Evolutionary conservation across 2,797 vertebrate species (phyloP).

Genomic region (Cottoperca gobio): DNA sequence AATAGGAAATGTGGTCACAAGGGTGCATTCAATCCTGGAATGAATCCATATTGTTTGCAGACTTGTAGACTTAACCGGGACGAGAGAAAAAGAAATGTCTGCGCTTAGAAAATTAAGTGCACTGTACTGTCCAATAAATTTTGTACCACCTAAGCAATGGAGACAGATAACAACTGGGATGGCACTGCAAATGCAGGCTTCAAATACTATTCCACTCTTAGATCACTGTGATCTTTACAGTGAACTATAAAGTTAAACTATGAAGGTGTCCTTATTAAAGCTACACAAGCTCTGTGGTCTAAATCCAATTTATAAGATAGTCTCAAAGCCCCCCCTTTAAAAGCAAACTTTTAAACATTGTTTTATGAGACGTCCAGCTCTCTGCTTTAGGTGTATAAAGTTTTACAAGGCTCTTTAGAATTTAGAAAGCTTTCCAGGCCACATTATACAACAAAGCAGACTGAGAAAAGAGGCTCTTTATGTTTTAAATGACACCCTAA

Average conservation of each 20-base stretch:
- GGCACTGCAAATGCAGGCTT: constrained; percentile 13
- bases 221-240: too few species aligned
- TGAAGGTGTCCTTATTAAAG: constrained; percentile 36
- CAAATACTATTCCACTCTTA: constrained; percentile 19
- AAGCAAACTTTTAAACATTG: constrained; percentile 5
- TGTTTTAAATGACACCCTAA: background rate
- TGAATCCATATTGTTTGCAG: constrained; percentile 26
- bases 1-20: constrained; percentile 5
- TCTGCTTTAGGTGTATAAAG: constrained; percentile 17
- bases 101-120: constrained; percentile 32
- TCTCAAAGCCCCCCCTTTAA: constrained; percentile 14
- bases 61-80: constrained; percentile 6
- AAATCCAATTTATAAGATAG: constrained; percentile 10
- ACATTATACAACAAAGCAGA: constrained; percentile 20
- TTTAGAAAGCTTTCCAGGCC: background rate
- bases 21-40: constrained; percentile 15
- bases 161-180: constrained; percentile 40
- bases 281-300: constrained; percentile 8
- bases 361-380: constrained; percentile 29
- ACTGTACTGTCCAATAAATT: constrained; percentile 51
- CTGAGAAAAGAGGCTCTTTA: background rate
- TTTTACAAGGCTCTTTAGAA: constrained; percentile 46
- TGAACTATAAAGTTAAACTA: constrained; percentile 32
- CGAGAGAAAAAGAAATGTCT: constrained; percentile 40
- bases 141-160: constrained; percentile 29